A percentile compares a stretch with the other conserved stretches of the same genome.
Evolutionary conservation across 2,888 invertebrate genomes (phyloP).

Genomic region (Chironomus riparius): DNA sequence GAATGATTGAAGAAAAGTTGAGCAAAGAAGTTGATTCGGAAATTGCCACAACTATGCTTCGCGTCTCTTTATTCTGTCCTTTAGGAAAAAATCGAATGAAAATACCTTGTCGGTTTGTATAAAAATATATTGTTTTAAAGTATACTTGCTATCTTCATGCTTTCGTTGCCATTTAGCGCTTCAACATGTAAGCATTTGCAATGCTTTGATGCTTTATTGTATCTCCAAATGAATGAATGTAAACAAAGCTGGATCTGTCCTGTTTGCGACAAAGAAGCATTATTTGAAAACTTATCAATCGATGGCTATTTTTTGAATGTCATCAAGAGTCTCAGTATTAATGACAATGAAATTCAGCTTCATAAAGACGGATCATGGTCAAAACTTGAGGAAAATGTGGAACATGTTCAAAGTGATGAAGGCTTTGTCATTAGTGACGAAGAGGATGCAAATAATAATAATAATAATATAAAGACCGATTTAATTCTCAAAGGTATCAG

Average conservation of each 20-base stretch:
- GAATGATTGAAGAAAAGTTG: background rate
- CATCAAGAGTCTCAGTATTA: slow-evolving; percentile 32
- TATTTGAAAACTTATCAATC: slow-evolving; percentile 76
- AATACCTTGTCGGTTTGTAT: slow-evolving; percentile 53
- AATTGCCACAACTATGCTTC: slow-evolving; percentile 79
- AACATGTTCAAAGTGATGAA: background rate
- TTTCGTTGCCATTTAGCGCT: slow-evolving; percentile 42
- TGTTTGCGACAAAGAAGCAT: slow-evolving; percentile 78
- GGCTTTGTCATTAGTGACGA: background rate
- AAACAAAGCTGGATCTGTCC: slow-evolving; percentile 94
- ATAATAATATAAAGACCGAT: too few relatives aligned
- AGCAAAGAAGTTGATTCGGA: slow-evolving; percentile 74
- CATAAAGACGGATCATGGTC: slow-evolving; percentile 65
- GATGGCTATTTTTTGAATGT: slow-evolving; percentile 55
- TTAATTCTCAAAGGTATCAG: too few relatives aligned
- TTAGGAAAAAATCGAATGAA: slow-evolving; percentile 74
- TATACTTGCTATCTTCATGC: too few relatives aligned
- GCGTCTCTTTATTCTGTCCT: slow-evolving; percentile 86
- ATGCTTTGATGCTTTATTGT: slow-evolving; percentile 85
- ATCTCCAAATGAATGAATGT: slow-evolving; percentile 89
- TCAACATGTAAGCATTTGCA: slow-evolving; percentile 81
- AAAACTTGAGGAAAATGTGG: background rate
- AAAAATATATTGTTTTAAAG: background rate
- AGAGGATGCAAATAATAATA: background rate
- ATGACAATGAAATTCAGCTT: slow-evolving; percentile 53